Evolutionary conservation across 2,888 invertebrate species (phyloP).

Genomic region (Drosophila rubida): DNA sequence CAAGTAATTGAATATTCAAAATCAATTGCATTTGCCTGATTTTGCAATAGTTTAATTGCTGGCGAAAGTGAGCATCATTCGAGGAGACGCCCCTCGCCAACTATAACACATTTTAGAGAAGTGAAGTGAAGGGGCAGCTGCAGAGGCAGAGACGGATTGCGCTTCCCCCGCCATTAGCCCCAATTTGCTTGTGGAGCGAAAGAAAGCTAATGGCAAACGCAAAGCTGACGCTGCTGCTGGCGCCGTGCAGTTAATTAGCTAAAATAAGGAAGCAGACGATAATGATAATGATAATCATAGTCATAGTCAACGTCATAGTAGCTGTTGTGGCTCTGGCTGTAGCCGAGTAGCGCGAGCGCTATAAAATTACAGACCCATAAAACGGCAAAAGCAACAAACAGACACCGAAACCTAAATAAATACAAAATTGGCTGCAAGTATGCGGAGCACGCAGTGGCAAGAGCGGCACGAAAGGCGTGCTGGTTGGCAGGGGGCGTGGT

Average conservation of each 20-base stretch:
- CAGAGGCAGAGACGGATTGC: not conserved
- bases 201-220: slow-evolving; percentile 31
- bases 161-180: slow-evolving; percentile 48
- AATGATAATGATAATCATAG: slow-evolving; percentile 60
- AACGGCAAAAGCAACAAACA: slow-evolving; percentile 25
- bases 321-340: not conserved
- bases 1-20: not conserved
- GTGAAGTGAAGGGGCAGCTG: not conserved
- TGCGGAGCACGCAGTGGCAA: slow-evolving; percentile 45
- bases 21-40: too few species aligned
- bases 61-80: slow-evolving; percentile 35
- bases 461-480: not conserved
- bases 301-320: slow-evolving; percentile 38
- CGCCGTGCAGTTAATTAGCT: slow-evolving; percentile 64
- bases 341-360: slow-evolving; percentile 50
- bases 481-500: slow-evolving; percentile 24
- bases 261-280: slow-evolving; percentile 75
- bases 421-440: slow-evolving; percentile 35
- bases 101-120: slow-evolving; percentile 40
- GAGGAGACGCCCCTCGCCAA: slow-evolving; percentile 41
- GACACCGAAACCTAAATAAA: slow-evolving; percentile 78
- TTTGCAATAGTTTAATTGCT: slow-evolving; percentile 68
- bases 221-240: slow-evolving; percentile 14
- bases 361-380: slow-evolving; percentile 71
- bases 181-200: slow-evolving; percentile 53